Percentiles rank a stretch among this genome's conserved stretches.
These are phyloP conservation scores for Phragmatobia fuliginosa DNA, from an alignment of 2,888 invertebrate species.

Conservation along the genomic window DNA sequence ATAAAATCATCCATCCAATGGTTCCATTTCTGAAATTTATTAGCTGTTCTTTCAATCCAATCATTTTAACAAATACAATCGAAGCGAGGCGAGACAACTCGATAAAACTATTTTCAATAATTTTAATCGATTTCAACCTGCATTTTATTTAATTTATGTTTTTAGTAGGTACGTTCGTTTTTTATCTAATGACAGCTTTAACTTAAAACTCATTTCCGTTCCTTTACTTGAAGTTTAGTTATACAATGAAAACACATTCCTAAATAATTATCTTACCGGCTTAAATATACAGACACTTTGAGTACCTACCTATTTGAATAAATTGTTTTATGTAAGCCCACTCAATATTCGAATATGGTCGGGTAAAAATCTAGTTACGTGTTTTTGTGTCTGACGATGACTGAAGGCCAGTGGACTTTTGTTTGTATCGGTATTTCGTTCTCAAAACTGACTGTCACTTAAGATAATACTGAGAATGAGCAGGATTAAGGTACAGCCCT, in stretches of 20 bases:
- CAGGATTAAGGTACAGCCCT: constrained; percentile 4
- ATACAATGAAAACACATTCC: constrained; percentile 4
- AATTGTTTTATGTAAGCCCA: too few species aligned
- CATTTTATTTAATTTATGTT: not conserved
- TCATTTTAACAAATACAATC: not conserved
- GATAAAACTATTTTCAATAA: not conserved
- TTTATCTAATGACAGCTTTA: not conserved
- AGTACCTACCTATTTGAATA: not conserved
- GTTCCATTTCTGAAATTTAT: not conserved
- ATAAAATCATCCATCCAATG: too few species aligned
- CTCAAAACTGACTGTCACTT: constrained; percentile 22
- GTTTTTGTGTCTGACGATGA: not conserved
- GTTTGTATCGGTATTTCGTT: constrained; percentile 2
- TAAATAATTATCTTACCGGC: constrained; percentile 4
- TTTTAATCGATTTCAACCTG: not conserved
- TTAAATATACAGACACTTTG: not conserved
- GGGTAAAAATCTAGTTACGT: not conserved
- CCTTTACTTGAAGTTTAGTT: not conserved
- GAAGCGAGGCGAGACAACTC: not conserved
- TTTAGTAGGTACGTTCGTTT: not conserved
- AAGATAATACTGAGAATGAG: constrained; percentile 24
- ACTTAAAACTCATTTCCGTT: not conserved
- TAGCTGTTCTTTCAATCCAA: too few species aligned
- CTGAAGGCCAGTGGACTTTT: not conserved
- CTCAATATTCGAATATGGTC: constrained; percentile 12